Conservation (phyloP, 2,797 vertebrate genomes). For the Chelonia mydas region DNA sequence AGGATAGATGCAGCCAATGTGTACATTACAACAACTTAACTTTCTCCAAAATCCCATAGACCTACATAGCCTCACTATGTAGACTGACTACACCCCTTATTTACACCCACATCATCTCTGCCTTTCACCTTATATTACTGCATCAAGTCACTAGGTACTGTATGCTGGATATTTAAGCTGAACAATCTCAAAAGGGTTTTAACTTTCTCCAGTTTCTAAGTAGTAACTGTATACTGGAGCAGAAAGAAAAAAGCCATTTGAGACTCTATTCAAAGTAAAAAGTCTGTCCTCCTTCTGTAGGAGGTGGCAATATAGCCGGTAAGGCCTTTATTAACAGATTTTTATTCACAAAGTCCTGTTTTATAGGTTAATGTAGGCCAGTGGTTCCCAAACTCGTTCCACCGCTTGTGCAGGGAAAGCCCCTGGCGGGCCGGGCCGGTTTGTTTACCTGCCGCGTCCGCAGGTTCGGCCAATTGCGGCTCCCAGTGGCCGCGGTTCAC, state of each 20-base stretch:
- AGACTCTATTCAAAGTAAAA: slow-evolving; percentile 1
- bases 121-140: slow-evolving; percentile 22
- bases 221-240: not conserved
- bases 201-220: slow-evolving; percentile 36
- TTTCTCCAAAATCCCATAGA: not conserved
- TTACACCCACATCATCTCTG: no score
- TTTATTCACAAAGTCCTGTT: not conserved
- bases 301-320: not conserved
- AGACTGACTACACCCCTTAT: no score
- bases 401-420: no score
- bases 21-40: not conserved
- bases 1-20: not conserved
- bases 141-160: not conserved
- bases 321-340: not conserved
- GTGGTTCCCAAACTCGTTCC: no score
- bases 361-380: not conserved
- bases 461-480: no score
- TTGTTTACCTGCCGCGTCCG: no score
- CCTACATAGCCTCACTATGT: not conserved
- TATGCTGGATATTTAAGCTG: slow-evolving; percentile 38
- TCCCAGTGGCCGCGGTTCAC: no score
- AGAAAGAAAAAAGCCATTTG: not conserved
- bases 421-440: no score
- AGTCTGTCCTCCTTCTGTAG: not conserved
- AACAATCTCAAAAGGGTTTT: slow-evolving; percentile 12